Base-by-base conservation (phyloP, 2,888 invertebrate genomes). In the Adelognathus sp. region DNA sequence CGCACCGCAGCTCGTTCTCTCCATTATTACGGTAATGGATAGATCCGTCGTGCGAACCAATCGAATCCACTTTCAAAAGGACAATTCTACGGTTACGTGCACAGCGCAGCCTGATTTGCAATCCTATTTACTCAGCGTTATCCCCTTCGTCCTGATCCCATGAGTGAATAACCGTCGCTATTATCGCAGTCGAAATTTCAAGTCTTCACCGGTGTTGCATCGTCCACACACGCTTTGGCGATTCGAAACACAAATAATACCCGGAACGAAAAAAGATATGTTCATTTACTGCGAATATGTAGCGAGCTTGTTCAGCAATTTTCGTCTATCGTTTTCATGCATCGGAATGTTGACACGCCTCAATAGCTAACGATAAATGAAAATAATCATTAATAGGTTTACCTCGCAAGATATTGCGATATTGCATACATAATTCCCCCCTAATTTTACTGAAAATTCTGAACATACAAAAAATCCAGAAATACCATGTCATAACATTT, bases 61-160 rank as follows among this genome's bases (percentile, higher is more conserved):
- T 61, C 46, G 69, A 69, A 46, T 63, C 63, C 73, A 73, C 63
- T 69, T 73, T 58, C 73, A 63, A 77, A 77, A 63, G 77, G 72
- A 69, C 72, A 58, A 77, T 73, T 73, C 39, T 27, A 67, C 61
- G 46, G 14, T 14, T n/a, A 39, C 21, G 27, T 18, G 52, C 56
- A 39, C 41, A 11, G n/a, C 5, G 33, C 21, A 24, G 24, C 24
- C 16, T 27, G 2, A 2, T 16, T 31, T 18, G 24, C 56, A 44
- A 56, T 46, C 54, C 44, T 39, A 56, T n/a, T n/a, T 67, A 56
- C 56, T 52, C 54, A 1, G 14, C 54, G 36, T n/a, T 4, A 39
- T 39, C 21, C 21, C 18, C 7, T 21, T 21, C 46, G 3, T 4
- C 3, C 9, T 18, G 9, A 18, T 6, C 33, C 33, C n/a, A n/a